Conservation (phyloP, 2,113 vertebrate genomes). For the Pagrus major region DNA sequence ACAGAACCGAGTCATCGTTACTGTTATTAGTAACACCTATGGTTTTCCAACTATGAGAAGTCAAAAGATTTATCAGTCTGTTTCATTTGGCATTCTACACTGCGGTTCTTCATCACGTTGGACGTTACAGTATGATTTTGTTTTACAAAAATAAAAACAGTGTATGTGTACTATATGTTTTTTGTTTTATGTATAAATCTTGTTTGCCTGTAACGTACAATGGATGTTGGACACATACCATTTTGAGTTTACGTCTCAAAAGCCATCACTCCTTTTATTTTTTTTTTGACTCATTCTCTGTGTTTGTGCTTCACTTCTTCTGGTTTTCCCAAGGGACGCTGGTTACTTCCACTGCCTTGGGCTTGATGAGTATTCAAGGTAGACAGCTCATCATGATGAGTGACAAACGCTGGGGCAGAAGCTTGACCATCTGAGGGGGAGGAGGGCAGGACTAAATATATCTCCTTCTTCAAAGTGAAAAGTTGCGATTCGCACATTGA, state of each 20-base stretch:
- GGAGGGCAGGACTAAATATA: conserved; percentile 61
- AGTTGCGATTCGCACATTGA: conserved; percentile 52
- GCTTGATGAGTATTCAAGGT: conserved; percentile 31
- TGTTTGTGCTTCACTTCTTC: not conserved
- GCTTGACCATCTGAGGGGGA: conserved; percentile 55
- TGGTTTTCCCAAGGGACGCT: not conserved
- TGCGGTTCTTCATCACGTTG: too few relatives aligned
- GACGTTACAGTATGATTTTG: too few relatives aligned
- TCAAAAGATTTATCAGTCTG: too few relatives aligned
- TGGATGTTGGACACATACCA: not conserved
- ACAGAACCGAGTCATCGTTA: not conserved
- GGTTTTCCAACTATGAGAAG: not conserved
- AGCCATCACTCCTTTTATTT: not conserved
- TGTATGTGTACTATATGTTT: too few relatives aligned
- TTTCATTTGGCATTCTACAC: too few relatives aligned
- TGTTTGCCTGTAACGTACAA: not conserved
- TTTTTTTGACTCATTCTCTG: not conserved
- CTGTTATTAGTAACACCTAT: too few relatives aligned
- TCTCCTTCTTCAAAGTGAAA: conserved; percentile 54
- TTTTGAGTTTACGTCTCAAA: not conserved
- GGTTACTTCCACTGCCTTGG: conserved; percentile 34
- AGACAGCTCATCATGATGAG: conserved; percentile 70
- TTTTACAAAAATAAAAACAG: too few relatives aligned
- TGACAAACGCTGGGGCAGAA: conserved; percentile 61
- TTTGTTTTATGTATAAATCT: not conserved